phyloP scores from a whole-genome alignment of 1,140 invertebrate species.

The Formica selysi region DNA sequence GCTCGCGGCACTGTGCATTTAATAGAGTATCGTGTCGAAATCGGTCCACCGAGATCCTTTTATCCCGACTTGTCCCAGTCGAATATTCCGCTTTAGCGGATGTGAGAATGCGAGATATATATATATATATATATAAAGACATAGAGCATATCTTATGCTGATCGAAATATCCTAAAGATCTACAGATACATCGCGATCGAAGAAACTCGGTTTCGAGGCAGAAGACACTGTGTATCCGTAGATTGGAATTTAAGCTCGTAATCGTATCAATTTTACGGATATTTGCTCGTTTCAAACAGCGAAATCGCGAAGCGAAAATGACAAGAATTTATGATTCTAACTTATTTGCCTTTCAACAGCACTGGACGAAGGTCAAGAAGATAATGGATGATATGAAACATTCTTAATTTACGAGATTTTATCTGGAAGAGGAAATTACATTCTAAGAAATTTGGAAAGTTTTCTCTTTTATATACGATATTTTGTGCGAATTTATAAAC shows the following conservation, averaged over 20 bases:
- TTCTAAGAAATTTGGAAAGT: neutral
- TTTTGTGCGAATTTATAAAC: no score
- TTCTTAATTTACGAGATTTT: conserved; percentile 2
- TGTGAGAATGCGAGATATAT: conserved; percentile 12
- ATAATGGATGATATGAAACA: conserved; percentile 11
- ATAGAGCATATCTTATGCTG: conserved; percentile 21
- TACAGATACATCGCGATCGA: conserved; percentile 36
- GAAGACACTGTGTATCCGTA: conserved; percentile 41
- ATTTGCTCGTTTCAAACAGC: conserved; percentile 68
- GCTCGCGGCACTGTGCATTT: conserved; percentile 45
- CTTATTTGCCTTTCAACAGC: conserved; percentile 16
- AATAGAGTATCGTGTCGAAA: conserved; percentile 61
- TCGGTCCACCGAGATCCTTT: conserved; percentile 43
- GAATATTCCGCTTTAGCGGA: conserved; percentile 50
- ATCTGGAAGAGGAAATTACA: neutral
- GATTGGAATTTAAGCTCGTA: conserved; percentile 75
- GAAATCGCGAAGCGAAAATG: conserved; percentile 61
- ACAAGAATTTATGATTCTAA: conserved; percentile 63
- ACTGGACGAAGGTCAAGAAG: conserved; percentile 24
- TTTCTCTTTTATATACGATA: neutral
- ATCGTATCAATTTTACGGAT: conserved; percentile 76
- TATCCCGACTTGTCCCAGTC: conserved; percentile 55
- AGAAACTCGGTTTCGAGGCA: conserved; percentile 10
- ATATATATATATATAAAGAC: conserved; percentile 44
- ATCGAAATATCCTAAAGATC: conserved; percentile 63